phyloP scores from a whole-genome alignment of 1,140 invertebrate genomes.

The Metaphire vulgaris region DNA sequence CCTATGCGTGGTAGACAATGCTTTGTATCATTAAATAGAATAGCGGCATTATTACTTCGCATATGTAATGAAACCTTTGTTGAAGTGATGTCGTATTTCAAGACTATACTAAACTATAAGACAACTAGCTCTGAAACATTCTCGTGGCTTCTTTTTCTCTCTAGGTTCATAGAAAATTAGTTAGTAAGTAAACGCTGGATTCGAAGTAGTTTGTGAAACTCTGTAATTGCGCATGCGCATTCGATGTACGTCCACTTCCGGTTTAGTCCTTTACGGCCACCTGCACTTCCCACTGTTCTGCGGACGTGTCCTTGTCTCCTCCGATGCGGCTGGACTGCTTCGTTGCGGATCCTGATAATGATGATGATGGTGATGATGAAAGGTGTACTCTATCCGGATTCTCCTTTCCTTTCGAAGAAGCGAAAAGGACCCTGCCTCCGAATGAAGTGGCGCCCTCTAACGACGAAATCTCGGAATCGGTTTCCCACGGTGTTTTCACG shows the following conservation, averaged over 20 bases:
- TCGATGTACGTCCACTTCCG: background rate
- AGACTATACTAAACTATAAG: background rate
- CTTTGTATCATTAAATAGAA: too few relatives aligned
- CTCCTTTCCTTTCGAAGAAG: too few relatives aligned
- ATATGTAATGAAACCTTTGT: too few relatives aligned
- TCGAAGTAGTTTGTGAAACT: background rate
- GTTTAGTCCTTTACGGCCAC: background rate
- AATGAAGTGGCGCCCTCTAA: background rate
- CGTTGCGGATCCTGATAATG: background rate
- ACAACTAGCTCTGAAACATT: background rate
- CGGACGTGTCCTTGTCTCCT: background rate
- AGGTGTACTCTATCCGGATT: too few relatives aligned
- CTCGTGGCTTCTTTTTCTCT: background rate
- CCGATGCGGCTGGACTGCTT: background rate
- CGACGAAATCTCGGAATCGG: background rate
- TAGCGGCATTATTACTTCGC: too few relatives aligned
- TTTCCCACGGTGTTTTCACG: background rate
- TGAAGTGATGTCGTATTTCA: too few relatives aligned
- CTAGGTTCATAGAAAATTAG: background rate
- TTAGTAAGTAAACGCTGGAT: background rate
- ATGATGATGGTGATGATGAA: too few relatives aligned
- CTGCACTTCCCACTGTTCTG: background rate
- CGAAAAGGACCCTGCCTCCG: background rate
- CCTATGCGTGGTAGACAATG: too few relatives aligned
- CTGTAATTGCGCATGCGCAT: background rate